Evolutionary conservation across 2,113 vertebrate genomes (phyloP).

Genomic region (Budorcas taxicolor): DNA sequence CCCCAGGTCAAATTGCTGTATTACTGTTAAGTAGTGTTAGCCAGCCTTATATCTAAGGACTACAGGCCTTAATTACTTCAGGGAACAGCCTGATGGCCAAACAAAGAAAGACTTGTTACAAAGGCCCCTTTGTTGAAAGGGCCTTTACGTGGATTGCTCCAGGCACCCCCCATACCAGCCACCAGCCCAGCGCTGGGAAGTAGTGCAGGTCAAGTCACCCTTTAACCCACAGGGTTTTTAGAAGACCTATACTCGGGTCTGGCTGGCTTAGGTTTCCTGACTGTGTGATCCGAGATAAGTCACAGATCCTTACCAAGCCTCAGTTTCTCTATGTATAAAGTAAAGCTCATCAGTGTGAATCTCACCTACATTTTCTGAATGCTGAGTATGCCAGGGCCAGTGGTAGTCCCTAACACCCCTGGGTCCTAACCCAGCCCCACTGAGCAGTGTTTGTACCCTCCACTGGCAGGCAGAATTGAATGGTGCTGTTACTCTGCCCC

Average conservation of each 20-base stretch:
- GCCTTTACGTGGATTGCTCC: conserved; percentile 24
- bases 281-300: background rate
- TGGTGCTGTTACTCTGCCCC: background rate
- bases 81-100: background rate
- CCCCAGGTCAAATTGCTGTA: background rate
- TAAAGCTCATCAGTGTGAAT: background rate
- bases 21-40: background rate
- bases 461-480: background rate
- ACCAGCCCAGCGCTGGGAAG: background rate
- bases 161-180: background rate
- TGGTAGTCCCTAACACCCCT: background rate
- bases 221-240: background rate
- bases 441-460: background rate
- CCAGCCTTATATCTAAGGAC: conserved; percentile 3
- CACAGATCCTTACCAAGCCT: background rate
- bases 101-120: conserved; percentile 35
- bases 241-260: background rate
- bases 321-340: background rate
- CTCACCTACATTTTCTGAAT: background rate
- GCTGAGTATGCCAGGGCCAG: background rate
- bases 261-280: background rate
- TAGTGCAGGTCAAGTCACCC: background rate
- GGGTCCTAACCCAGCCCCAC: background rate
- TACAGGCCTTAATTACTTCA: conserved; percentile 27
- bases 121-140: conserved; percentile 37